phyloP scores from a whole-genome alignment of 2,888 invertebrate species.

The Oithona nana region DNA sequence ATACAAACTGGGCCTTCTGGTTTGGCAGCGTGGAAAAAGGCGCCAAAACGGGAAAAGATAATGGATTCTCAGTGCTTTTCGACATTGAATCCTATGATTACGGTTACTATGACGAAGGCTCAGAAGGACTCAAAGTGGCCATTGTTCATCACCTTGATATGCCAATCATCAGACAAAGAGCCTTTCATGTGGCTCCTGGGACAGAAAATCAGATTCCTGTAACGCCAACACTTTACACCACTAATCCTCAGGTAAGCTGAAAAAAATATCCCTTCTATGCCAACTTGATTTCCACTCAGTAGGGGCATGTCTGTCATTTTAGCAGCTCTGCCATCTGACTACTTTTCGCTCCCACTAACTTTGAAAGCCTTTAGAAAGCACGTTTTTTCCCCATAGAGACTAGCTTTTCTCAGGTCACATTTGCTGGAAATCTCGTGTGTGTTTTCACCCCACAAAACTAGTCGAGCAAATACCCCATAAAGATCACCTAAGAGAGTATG shows the following conservation, averaged over 20 bases:
- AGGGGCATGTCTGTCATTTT: no score
- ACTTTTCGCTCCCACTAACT: no score
- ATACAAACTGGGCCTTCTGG: constrained; percentile 17
- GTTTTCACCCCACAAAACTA: no score
- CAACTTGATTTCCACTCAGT: no score
- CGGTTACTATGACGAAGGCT: constrained; percentile 17
- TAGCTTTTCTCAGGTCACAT: no score
- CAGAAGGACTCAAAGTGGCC: constrained; percentile 17
- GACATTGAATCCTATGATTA: constrained; percentile 17
- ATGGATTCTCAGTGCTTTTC: constrained; percentile 17
- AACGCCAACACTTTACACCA: constrained; percentile 14
- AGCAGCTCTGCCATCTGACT: no score
- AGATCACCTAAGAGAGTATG: no score
- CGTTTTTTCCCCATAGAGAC: no score
- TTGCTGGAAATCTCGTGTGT: no score
- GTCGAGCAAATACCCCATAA: no score
- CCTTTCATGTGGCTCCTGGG: constrained; percentile 17
- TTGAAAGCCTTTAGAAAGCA: no score
- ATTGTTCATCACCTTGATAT: constrained; percentile 16
- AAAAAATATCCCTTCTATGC: no score
- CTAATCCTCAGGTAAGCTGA: constrained; percentile 13
- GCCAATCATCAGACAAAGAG: constrained; percentile 17
- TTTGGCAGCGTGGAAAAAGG: constrained; percentile 13
- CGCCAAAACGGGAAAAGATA: constrained; percentile 17
- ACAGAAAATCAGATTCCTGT: constrained; percentile 17